Evolutionary conservation across 2,888 invertebrate species (phyloP).

Genomic region (Melipona bicolor): DNA sequence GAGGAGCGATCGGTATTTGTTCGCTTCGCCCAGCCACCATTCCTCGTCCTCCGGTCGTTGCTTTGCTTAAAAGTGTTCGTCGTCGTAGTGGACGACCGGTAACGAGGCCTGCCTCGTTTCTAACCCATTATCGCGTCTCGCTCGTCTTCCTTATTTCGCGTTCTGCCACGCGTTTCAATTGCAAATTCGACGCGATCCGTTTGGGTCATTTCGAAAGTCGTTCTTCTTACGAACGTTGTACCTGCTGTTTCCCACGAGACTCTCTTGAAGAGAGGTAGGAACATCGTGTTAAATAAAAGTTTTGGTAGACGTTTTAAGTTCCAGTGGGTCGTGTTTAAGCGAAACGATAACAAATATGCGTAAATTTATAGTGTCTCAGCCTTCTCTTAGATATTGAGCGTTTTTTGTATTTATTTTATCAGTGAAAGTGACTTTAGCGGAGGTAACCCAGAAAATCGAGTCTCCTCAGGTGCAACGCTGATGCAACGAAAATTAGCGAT

Average conservation of each 20-base stretch:
- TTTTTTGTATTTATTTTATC: too few species aligned
- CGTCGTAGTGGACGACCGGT: not conserved
- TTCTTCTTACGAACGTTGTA: not conserved
- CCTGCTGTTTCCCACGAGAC: not conserved
- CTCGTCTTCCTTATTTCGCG: not conserved
- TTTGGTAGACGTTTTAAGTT: not conserved
- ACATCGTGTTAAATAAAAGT: not conserved
- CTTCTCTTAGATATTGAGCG: not conserved
- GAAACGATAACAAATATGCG: not conserved
- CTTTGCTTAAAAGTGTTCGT: conserved; percentile 14
- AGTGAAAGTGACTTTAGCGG: too few species aligned
- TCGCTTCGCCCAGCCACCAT: conserved; percentile 3
- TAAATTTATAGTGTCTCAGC: not conserved
- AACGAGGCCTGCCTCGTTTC: conserved; percentile 5
- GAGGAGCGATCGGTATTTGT: conserved; percentile 47
- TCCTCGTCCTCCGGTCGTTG: not conserved
- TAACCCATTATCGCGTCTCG: not conserved
- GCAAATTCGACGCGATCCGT: not conserved
- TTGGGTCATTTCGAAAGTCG: not conserved
- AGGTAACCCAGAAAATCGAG: too few species aligned
- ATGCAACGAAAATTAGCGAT: too few species aligned
- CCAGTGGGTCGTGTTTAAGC: not conserved
- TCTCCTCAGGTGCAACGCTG: too few species aligned
- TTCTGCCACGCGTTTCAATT: not conserved
- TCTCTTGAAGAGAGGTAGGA: not conserved